These are phyloP conservation scores for Taurulus bubalis DNA, from an alignment of 2,113 vertebrate genomes.

Conservation along the genomic window DNA sequence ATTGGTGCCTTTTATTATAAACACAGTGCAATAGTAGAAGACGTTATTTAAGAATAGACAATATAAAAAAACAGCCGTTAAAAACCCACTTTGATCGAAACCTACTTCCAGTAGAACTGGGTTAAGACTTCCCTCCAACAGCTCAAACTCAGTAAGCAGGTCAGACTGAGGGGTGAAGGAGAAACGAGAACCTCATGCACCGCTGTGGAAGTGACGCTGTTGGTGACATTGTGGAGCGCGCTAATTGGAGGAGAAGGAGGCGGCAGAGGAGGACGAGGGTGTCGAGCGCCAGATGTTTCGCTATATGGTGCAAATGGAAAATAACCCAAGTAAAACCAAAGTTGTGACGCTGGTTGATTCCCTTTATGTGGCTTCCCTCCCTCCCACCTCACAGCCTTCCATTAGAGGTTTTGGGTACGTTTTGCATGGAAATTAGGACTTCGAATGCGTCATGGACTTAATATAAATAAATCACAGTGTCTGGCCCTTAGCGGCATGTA, in stretches of 20 bases:
- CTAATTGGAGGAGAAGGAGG: slow-evolving; percentile 61
- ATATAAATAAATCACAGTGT: slow-evolving; percentile 52
- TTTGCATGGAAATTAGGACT: slow-evolving; percentile 72
- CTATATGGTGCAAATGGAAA: slow-evolving; percentile 70
- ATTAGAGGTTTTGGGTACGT: slow-evolving; percentile 66
- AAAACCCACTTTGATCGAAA: slow-evolving; percentile 11
- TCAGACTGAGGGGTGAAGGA: slow-evolving; percentile 20
- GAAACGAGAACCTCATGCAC: slow-evolving; percentile 6
- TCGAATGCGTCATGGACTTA: slow-evolving; percentile 60
- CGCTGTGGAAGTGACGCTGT: slow-evolving; percentile 25
- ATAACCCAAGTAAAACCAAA: slow-evolving; percentile 61
- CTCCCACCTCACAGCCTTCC: slow-evolving; percentile 60
- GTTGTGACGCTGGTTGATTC: slow-evolving; percentile 66
- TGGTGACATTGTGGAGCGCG: slow-evolving; percentile 3
- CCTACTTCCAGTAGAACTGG: slow-evolving; percentile 23
- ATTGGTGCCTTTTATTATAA: neutral
- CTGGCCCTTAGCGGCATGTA: slow-evolving; percentile 11
- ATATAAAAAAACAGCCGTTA: neutral
- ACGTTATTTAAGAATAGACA: neutral
- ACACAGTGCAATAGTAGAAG: neutral
- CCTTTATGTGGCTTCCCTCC: slow-evolving; percentile 75
- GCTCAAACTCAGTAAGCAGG: slow-evolving; percentile 29
- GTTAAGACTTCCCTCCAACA: slow-evolving; percentile 19
- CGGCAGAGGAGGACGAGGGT: slow-evolving; percentile 43
- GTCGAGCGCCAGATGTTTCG: slow-evolving; percentile 73